phyloP scores from a whole-genome alignment of 2,113 vertebrate species.

The Balaeniceps rex region DNA sequence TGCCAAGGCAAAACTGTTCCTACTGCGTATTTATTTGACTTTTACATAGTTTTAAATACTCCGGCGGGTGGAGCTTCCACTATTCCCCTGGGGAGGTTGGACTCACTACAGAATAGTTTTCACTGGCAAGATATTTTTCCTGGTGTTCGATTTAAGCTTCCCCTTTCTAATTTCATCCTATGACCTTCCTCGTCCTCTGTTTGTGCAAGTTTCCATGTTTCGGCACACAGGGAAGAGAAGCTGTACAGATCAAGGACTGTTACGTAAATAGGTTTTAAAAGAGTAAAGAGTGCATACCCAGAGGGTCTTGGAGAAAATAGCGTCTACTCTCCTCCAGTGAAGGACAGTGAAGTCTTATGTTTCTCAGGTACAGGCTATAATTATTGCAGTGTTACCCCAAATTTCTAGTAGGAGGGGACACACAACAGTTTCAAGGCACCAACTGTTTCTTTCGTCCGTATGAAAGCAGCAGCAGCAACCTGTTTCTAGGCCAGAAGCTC shows the following conservation, averaged over 20 bases:
- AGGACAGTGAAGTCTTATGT: background rate
- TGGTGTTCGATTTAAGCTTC: background rate
- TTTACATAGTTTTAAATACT: background rate
- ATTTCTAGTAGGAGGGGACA: background rate
- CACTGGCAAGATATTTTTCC: background rate
- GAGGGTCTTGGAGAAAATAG: background rate
- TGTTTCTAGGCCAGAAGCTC: background rate
- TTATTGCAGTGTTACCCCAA: background rate
- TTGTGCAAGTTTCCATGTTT: background rate
- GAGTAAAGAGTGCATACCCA: background rate
- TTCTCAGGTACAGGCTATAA: background rate
- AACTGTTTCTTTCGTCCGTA: background rate
- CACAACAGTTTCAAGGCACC: background rate
- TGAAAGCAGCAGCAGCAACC: background rate
- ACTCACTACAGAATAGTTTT: background rate
- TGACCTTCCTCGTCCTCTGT: background rate
- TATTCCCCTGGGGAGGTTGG: background rate
- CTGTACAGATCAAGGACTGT: background rate
- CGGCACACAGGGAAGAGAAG: background rate
- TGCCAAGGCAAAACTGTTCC: slow-evolving; percentile 17
- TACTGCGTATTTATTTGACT: background rate
- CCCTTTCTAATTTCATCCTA: background rate
- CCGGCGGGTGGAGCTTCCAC: background rate
- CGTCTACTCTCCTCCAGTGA: background rate
- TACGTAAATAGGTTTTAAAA: background rate